Evolutionary conservation across 2,888 invertebrate species (phyloP), one percentile per base, ranked within the genome.

Genomic region (Willowsia nigromaculata): DNA sequence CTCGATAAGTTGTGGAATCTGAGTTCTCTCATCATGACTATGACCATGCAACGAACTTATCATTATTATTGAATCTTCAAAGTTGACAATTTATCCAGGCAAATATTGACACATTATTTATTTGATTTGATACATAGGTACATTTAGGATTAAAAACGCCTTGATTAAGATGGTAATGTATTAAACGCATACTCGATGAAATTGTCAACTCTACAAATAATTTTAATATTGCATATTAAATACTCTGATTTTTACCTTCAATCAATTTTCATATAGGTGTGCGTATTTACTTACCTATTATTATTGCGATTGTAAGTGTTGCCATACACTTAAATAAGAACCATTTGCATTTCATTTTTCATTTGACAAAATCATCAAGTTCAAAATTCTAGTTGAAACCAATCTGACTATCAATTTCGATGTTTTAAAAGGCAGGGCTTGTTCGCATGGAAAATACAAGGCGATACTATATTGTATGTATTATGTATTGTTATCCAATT

Each of bases 341-440:
- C 13, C 62, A 65, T 27, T 65, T 65, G 33, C 11, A 37, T 18
- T 5, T 56, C 56, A 25, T 56, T 25, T 18, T 5, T 56, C 56
- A 25, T 56, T 25, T 56, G 25, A 25, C 7, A 56, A 56, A 25
- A 37, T 33, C 65, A 65, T 37, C 65, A 65, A 65, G 65, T 56
- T 25, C 56, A 56, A 56, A 56, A 56, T 4, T 33, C 65, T n/a
- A 65, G 65, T 65, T 65, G n/a, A 65, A 65, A 65, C 65, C 37
- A 37, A 65, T 11, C 5, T 13, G 1, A 37, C 30, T 37, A 65
- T 65, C 15, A 37, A 13, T 65, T 25, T 56, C n/a, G 53, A 56
- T 56, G 4, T 25, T 56, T 22, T n/a, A n/a, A n/a, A 25, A 56
- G 25, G 56, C 9, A 25, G 25, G 25, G 56, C 9, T 56, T 56